Evolutionary conservation across 2,888 invertebrate species (phyloP).

Genomic region (Sphinx pinastri): DNA sequence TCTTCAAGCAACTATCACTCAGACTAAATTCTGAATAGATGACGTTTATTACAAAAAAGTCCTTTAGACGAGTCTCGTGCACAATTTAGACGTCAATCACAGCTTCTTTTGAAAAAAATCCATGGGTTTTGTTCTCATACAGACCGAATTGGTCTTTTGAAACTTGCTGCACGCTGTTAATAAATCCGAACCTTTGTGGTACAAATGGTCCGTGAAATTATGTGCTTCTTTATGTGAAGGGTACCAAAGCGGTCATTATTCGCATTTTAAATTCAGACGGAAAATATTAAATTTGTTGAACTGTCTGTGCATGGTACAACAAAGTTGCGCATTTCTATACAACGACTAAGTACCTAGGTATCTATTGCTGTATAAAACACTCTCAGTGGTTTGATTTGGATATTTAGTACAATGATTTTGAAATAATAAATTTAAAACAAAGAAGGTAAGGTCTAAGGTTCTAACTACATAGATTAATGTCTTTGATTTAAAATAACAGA

Average conservation of each 20-base stretch:
- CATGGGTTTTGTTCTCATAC: conserved; percentile 55
- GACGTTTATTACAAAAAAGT: conserved; percentile 55
- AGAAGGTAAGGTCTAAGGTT: too few species aligned
- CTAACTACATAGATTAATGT: too few species aligned
- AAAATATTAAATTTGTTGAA: conserved; percentile 9
- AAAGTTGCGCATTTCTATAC: background rate
- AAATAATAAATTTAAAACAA: too few species aligned
- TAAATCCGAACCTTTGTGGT: conserved; percentile 54
- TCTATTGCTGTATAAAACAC: too few species aligned
- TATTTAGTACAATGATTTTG: too few species aligned
- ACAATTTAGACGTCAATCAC: conserved; percentile 72
- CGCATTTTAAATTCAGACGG: conserved; percentile 26
- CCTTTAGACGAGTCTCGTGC: conserved; percentile 46
- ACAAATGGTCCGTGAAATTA: conserved; percentile 71
- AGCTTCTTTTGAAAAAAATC: conserved; percentile 57
- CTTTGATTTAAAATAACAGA: too few species aligned
- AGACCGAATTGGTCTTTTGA: conserved; percentile 49
- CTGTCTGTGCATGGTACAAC: background rate
- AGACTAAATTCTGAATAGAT: conserved; percentile 50
- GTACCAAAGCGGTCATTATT: conserved; percentile 33
- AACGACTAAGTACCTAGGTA: too few species aligned
- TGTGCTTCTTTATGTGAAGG: conserved; percentile 52
- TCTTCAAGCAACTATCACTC: conserved; percentile 46
- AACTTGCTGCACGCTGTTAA: conserved; percentile 43
- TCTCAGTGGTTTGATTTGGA: too few species aligned